A percentile compares a stretch with the other conserved stretches of the same genome.
Conservation (phyloP, 2,888 invertebrate species). For the Beris morrisii region DNA sequence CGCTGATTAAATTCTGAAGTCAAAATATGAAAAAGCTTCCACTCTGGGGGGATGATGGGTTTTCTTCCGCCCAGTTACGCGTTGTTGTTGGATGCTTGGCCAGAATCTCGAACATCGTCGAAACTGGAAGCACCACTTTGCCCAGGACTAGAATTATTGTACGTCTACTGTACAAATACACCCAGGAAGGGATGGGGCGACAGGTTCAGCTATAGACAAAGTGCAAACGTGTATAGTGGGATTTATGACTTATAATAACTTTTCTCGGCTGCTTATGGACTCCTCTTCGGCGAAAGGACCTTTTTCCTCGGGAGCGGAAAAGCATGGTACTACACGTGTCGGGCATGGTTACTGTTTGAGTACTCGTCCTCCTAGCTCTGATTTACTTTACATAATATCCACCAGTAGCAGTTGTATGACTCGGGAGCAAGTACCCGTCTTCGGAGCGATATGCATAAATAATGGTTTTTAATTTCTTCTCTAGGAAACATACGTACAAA, state of each 20-base stretch:
- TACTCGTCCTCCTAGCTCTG: background rate
- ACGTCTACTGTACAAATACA: background rate
- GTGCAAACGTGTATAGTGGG: conserved; percentile 18
- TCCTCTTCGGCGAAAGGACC: background rate
- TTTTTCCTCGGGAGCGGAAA: background rate
- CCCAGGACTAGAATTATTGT: background rate
- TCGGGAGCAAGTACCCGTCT: conserved; percentile 1
- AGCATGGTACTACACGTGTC: background rate
- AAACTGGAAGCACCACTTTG: background rate
- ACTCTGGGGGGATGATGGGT: background rate
- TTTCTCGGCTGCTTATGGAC: conserved; percentile 1
- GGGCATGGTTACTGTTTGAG: background rate
- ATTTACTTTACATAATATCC: background rate
- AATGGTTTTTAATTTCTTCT: conserved; percentile 30
- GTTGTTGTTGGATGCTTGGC: background rate
- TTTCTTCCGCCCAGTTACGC: background rate
- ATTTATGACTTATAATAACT: conserved; percentile 29
- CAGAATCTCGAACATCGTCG: background rate
- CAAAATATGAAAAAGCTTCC: conserved; percentile 10
- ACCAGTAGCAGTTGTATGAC: background rate
- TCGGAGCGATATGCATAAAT: conserved; percentile 25
- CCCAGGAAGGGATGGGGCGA: background rate
- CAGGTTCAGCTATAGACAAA: background rate
- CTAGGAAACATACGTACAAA: conserved; percentile 10
- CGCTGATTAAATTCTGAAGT: conserved; percentile 19